A percentile compares a stretch with the other conserved stretches of the same genome.
phyloP scores from a whole-genome alignment of 2,888 invertebrate genomes.

The Trissonchulus sp. region DNA sequence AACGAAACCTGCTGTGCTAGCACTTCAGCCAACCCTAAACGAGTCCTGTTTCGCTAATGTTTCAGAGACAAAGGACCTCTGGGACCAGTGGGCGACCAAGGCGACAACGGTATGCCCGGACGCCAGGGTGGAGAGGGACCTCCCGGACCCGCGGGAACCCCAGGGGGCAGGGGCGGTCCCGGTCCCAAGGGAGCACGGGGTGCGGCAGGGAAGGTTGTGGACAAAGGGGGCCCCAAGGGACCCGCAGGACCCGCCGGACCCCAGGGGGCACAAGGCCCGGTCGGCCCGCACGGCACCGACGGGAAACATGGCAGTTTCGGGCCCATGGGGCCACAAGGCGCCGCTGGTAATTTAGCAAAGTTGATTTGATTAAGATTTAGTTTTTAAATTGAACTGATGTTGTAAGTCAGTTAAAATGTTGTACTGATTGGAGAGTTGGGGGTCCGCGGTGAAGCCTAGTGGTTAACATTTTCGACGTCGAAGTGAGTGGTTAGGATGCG shows the following conservation, averaged over 20 bases:
- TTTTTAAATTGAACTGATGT: no score
- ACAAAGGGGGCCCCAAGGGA: not conserved
- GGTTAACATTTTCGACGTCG: no score
- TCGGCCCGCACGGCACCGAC: not conserved
- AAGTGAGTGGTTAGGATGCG: no score
- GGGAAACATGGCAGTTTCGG: constrained; percentile 1
- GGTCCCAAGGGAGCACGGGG: not conserved
- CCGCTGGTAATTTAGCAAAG: not conserved
- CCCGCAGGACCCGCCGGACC: not conserved
- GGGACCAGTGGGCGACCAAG: not conserved
- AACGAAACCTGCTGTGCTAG: no score
- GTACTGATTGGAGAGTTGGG: no score
- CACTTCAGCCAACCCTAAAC: no score
- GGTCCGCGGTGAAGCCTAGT: no score
- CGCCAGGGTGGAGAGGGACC: not conserved
- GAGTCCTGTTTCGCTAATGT: no score
- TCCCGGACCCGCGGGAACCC: not conserved
- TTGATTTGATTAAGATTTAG: no score
- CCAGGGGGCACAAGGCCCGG: not conserved
- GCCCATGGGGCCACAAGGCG: not conserved
- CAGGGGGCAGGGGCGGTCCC: not conserved
- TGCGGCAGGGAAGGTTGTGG: not conserved
- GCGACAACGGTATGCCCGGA: not conserved
- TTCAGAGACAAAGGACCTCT: not conserved
- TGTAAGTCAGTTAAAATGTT: no score